Conservation (phyloP, 2,888 invertebrate genomes). For the Ceriagrion tenellum region DNA sequence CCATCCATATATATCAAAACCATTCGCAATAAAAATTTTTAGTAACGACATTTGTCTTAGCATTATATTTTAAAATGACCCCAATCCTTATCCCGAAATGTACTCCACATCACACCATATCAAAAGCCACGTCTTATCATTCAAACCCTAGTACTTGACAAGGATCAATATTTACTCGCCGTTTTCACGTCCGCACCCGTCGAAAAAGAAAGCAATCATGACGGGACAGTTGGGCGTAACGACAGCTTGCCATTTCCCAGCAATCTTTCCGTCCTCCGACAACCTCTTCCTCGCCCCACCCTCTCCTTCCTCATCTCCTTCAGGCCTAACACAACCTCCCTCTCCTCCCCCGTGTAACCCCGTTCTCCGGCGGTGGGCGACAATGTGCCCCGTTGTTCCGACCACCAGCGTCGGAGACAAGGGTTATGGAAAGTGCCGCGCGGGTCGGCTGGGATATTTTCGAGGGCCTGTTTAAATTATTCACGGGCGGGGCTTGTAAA, state of each 20-base stretch:
- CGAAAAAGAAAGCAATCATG: background rate
- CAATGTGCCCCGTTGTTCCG: background rate
- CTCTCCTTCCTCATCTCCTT: background rate
- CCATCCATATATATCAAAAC: too few relatives aligned
- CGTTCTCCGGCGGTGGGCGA: background rate
- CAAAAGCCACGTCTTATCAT: too few relatives aligned
- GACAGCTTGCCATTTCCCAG: background rate
- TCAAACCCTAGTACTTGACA: too few relatives aligned
- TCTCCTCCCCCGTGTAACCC: background rate
- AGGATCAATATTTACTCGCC: too few relatives aligned
- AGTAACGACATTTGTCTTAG: too few relatives aligned
- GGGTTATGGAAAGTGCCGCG: background rate
- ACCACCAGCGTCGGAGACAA: background rate
- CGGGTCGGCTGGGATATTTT: background rate
- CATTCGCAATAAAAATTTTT: too few relatives aligned
- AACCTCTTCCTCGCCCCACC: background rate
- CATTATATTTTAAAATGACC: too few relatives aligned
- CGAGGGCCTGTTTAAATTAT: conserved; percentile 42
- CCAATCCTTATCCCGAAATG: too few relatives aligned
- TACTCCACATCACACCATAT: too few relatives aligned
- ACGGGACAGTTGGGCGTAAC: background rate
- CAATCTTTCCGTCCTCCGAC: background rate
- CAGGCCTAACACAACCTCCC: background rate
- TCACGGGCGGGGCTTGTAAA: conserved; percentile 30
- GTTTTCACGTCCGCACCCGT: too few relatives aligned